phyloP scores from a whole-genome alignment of 92 coral and sea anemone species.

The Pocillopora meandrina region DNA sequence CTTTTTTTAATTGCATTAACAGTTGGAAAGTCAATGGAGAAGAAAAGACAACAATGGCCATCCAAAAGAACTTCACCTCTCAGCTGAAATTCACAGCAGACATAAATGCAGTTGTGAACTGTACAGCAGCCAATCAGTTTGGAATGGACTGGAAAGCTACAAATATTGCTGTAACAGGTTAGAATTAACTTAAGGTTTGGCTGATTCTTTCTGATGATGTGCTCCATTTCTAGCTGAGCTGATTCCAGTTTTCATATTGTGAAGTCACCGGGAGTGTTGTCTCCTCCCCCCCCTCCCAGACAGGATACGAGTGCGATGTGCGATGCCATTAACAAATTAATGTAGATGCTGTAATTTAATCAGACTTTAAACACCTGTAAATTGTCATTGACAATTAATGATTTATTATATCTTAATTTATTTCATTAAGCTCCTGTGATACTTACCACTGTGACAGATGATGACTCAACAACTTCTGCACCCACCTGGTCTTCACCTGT shows the following conservation, averaged over 20 bases:
- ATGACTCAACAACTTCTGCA: neutral
- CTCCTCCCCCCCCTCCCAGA: no score
- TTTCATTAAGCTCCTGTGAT: no score
- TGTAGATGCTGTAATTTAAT: no score
- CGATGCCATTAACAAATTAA: no score
- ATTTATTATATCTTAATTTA: neutral
- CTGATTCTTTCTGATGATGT: no score
- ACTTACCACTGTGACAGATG: neutral
- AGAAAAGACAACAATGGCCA: neutral
- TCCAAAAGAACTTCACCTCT: conserved; percentile 24
- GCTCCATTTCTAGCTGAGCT: neutral
- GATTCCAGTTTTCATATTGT: no score
- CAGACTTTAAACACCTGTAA: neutral
- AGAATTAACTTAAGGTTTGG: neutral
- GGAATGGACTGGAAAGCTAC: conserved; percentile 23
- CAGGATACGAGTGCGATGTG: no score
- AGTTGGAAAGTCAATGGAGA: conserved; percentile 43
- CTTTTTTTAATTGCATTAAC: neutral
- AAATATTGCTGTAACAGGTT: conserved; percentile 14
- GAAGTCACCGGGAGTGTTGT: no score
- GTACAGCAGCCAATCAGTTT: conserved; percentile 48
- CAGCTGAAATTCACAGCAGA: neutral
- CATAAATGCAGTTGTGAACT: conserved; percentile 23
- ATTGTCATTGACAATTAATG: neutral
- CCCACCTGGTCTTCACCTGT: conserved; percentile 40